Percentiles rank a stretch among this genome's conserved stretches.
phyloP scores from a whole-genome alignment of 2,888 invertebrate genomes.

The Alitta virens region DNA sequence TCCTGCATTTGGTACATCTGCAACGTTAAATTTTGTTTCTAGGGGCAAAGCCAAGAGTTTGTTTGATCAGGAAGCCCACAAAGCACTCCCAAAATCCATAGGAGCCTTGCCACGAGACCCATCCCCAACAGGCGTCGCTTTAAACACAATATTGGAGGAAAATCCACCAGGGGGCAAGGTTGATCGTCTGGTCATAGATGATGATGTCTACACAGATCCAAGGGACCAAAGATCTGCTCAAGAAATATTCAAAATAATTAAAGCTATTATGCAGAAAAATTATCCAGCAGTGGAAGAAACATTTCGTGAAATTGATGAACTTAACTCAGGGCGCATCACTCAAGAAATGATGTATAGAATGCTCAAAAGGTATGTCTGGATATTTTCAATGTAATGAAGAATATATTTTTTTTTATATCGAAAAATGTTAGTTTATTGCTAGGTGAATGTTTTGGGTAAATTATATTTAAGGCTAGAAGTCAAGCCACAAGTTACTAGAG shows the following conservation, averaged over 20 bases:
- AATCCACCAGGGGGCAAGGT: background rate
- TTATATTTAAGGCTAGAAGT: slow-evolving; percentile 42
- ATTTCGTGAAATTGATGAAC: slow-evolving; percentile 51
- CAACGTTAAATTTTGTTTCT: too few species aligned
- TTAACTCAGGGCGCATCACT: slow-evolving; percentile 48
- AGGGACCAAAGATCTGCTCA: slow-evolving; percentile 15
- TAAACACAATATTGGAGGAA: background rate
- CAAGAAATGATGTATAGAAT: slow-evolving; percentile 54
- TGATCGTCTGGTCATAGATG: slow-evolving; percentile 4
- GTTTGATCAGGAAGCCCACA: slow-evolving; percentile 27
- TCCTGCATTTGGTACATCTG: too few species aligned
- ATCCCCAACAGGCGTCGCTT: slow-evolving; percentile 9
- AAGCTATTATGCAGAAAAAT: slow-evolving; percentile 40
- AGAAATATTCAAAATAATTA: slow-evolving; percentile 33
- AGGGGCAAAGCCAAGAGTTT: slow-evolving; percentile 51
- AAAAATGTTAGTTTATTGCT: too few species aligned
- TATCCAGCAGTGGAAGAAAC: slow-evolving; percentile 47
- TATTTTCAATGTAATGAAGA: too few species aligned
- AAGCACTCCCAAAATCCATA: slow-evolving; percentile 8
- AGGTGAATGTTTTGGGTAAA: too few species aligned
- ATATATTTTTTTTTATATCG: too few species aligned
- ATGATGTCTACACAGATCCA: slow-evolving; percentile 14
- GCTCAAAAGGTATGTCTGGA: slow-evolving; percentile 47
- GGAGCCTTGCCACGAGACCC: slow-evolving; percentile 17
- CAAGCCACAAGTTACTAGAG: slow-evolving; percentile 47